phyloP scores from a whole-genome alignment of 2,888 invertebrate species.

The Patella caerulea region DNA sequence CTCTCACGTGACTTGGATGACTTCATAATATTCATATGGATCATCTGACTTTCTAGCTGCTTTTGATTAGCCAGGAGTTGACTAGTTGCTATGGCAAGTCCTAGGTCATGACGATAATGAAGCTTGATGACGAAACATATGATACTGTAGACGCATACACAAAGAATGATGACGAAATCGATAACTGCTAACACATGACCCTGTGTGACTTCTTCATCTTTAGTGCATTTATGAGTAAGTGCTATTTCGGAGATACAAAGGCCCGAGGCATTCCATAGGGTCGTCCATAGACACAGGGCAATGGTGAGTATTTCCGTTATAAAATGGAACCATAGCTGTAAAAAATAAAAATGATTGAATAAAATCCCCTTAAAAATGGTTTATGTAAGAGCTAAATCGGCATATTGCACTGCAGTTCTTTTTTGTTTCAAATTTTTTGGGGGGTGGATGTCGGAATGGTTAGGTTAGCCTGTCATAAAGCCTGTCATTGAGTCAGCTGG shows the following conservation, averaged over 20 bases:
- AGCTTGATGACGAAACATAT: background rate
- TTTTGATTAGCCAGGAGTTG: conserved; percentile 1
- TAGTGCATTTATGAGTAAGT: background rate
- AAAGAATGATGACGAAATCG: conserved; percentile 3
- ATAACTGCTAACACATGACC: background rate
- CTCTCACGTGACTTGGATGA: background rate
- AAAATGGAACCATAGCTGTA: background rate
- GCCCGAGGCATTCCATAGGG: background rate
- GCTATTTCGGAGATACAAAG: background rate
- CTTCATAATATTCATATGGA: conserved; percentile 1
- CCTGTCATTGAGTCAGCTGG: no score
- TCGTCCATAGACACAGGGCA: background rate
- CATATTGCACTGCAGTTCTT: no score
- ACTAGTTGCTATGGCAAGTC: background rate
- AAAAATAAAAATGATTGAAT: no score
- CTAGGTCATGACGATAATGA: background rate
- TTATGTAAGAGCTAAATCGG: no score
- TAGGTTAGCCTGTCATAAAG: no score
- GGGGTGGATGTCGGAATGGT: no score
- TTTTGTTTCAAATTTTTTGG: no score
- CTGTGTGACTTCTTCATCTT: background rate
- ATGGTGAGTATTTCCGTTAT: background rate
- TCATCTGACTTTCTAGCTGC: background rate
- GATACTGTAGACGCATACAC: background rate
- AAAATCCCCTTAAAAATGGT: no score